Base-by-base conservation (phyloP, 2,113 vertebrate species). In the Lethenteron camtschaticum region DNA sequence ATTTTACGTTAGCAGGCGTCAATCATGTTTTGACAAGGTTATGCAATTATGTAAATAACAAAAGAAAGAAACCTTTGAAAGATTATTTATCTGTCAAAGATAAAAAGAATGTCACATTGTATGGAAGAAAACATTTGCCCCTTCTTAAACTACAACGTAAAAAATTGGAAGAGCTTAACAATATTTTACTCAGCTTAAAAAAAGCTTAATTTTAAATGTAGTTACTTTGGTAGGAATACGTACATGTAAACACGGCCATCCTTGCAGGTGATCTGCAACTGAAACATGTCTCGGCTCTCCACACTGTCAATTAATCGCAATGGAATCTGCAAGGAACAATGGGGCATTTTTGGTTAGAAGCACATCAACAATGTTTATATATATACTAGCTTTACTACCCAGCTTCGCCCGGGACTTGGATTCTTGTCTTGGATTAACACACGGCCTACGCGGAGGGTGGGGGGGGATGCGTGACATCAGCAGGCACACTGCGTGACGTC, bases 211-310 rank as follows among this genome's bases (percentile, higher is more conserved):
- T 24, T 66, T 66, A 24, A 24, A 9, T 8, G 63, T 66, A 24
- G 24, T n/a, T 66, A 24, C 63, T 16, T 66, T 24, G 24, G 63
- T 66, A n/a, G n/a, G 10, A n/a, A 66, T 9, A 24, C 24, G 63
- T 9, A 66, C n/a, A 66, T 9, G n/a, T 16, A 66, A 9, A 24
- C 10, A 11, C 24, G 63, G 78, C 88, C 96, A 83, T 99, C 94
- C 78, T 99, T 99, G 86, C 94, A 99, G 80, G 92, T 80, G 9
- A 99, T 95, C 79, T 97, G 90, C 75, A 97, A 81, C 81, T 99
- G 94, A 78, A 95, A 97, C 92, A 99, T 99, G 73, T 96, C 94
- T 79, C 94, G 85, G 79, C 87, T 87, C 81, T 99, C 94, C 80
- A 95, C 91, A 0, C 81, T 83, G 75, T 99, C 94, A 74, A 99